These are phyloP conservation scores for Aphodius sticticus DNA, from an alignment of 2,888 invertebrate genomes.

Conservation along the genomic window DNA sequence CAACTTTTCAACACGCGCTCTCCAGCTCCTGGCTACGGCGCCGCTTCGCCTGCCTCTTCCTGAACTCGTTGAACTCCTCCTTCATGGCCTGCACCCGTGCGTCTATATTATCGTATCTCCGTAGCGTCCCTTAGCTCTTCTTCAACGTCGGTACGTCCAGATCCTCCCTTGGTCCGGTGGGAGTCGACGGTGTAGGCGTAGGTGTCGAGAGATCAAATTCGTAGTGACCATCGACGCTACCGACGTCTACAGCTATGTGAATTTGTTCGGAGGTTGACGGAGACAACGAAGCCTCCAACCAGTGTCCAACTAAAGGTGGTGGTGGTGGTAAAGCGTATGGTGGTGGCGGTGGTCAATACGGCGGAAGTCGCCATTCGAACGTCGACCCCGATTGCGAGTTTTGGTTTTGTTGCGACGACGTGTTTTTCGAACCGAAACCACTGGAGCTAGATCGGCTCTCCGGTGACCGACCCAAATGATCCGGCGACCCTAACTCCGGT, in stretches of 20 bases:
- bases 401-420: constrained; percentile 83
- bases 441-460: constrained; percentile 89
- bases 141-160: constrained; percentile 60
- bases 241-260: constrained; percentile 75
- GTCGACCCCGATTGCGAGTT: constrained; percentile 78
- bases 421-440: constrained; percentile 92
- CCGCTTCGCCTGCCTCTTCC: constrained; percentile 86
- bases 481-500: constrained; percentile 71
- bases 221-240: constrained; percentile 94
- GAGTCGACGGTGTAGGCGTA: constrained; percentile 83
- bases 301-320: constrained; percentile 70
- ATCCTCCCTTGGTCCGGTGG: constrained; percentile 67
- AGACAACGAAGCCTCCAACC: constrained; percentile 69
- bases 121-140: constrained; percentile 56
- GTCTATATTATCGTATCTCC: constrained; percentile 79
- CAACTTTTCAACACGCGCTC: constrained; percentile 72
- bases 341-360: constrained; percentile 76
- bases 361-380: constrained; percentile 79
- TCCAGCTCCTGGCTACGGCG: constrained; percentile 81
- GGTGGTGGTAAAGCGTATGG: constrained; percentile 67
- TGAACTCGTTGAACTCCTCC: constrained; percentile 91
- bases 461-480: constrained; percentile 80
- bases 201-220: constrained; percentile 93
- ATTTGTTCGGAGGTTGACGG: constrained; percentile 61
- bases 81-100: constrained; percentile 92